Percentiles rank a stretch among this genome's conserved stretches.
phyloP scores from a whole-genome alignment of 2,797 vertebrate species.

The Sylvia borin region DNA sequence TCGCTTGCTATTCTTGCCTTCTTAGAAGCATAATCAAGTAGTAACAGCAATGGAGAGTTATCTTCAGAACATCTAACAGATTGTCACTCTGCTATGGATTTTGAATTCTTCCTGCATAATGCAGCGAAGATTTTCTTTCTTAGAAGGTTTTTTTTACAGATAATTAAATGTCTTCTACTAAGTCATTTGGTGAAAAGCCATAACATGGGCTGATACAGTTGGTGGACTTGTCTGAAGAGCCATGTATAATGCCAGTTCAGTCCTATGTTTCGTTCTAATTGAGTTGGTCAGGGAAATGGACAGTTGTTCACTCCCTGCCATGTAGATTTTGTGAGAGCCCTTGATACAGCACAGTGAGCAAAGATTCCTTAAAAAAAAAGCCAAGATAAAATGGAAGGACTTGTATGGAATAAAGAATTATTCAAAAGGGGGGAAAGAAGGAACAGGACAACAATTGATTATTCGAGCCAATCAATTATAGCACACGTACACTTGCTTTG shows the following conservation, averaged over 20 bases:
- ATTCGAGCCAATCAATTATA: too few relatives aligned
- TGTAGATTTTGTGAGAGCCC: not conserved
- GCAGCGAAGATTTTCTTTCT: not conserved
- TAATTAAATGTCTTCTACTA: not conserved
- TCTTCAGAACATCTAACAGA: not conserved
- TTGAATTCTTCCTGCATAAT: not conserved
- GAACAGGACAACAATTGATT: not conserved
- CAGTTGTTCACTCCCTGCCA: not conserved
- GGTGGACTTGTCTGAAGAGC: not conserved
- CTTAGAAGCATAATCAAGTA: not conserved
- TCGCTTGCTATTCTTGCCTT: not conserved
- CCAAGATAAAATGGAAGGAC: not conserved
- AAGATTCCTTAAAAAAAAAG: not conserved
- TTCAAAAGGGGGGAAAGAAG: not conserved
- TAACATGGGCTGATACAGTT: not conserved
- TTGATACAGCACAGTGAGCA: not conserved
- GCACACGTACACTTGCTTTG: too few relatives aligned
- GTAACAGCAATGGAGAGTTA: not conserved
- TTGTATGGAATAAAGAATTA: not conserved
- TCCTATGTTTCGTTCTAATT: not conserved
- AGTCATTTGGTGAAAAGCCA: not conserved
- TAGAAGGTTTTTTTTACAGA: not conserved
- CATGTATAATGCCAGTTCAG: not conserved
- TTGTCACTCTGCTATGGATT: not conserved
- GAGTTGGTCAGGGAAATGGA: not conserved